phyloP scores from a whole-genome alignment of 2,113 vertebrate species.

The Myotis brandtii region DNA sequence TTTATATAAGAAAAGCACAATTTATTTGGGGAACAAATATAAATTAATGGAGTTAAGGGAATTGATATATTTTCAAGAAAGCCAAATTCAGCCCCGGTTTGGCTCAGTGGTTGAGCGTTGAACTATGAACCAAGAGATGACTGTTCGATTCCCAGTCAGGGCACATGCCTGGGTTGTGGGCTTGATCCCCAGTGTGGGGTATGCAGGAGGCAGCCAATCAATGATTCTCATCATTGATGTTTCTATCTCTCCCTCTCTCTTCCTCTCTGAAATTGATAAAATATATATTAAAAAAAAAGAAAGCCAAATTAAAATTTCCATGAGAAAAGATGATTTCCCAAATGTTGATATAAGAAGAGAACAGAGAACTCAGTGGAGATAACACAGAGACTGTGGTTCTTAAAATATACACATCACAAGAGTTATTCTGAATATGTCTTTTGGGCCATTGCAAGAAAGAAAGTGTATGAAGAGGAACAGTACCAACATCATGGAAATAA shows the following conservation, averaged over 20 bases:
- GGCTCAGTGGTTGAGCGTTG: too few relatives aligned
- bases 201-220: too few relatives aligned
- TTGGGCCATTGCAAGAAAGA: background rate
- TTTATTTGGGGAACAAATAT: constrained; percentile 55
- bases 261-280: too few relatives aligned
- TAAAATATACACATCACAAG: background rate
- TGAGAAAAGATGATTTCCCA: constrained; percentile 32
- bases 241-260: too few relatives aligned
- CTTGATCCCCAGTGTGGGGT: too few relatives aligned
- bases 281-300: background rate
- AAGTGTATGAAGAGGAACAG: background rate
- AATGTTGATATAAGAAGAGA: constrained; percentile 31
- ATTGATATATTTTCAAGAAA: background rate
- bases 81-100: too few relatives aligned
- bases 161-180: too few relatives aligned
- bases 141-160: too few relatives aligned
- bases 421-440: background rate
- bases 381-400: background rate
- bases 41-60: constrained; percentile 11
- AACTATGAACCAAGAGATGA: too few relatives aligned
- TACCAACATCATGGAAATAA: constrained; percentile 1
- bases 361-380: background rate
- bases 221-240: too few relatives aligned
- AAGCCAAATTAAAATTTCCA: background rate
- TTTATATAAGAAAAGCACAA: constrained; percentile 7